Conservation (phyloP, 2,797 vertebrate genomes). For the Gadopsis marmoratus region DNA sequence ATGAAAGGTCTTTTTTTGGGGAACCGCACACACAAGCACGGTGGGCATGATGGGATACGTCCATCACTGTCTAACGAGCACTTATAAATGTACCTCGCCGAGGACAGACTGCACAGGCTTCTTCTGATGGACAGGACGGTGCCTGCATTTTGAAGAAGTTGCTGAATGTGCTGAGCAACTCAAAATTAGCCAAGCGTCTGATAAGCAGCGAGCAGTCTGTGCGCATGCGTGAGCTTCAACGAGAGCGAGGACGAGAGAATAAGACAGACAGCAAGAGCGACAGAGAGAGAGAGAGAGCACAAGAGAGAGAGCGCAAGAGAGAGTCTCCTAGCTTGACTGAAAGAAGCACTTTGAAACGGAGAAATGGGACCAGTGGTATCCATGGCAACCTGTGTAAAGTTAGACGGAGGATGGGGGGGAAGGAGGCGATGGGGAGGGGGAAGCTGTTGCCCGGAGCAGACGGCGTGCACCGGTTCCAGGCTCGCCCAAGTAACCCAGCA, state of each 20-base stretch:
- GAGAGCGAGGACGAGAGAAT: neutral
- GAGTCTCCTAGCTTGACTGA: slow-evolving; percentile 42
- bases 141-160: slow-evolving; percentile 10
- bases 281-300: slow-evolving; percentile 30
- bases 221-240: neutral
- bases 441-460: slow-evolving; percentile 46
- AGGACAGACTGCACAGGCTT: slow-evolving; percentile 18
- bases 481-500: slow-evolving; percentile 48
- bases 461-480: slow-evolving; percentile 51
- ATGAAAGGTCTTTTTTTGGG: slow-evolving; percentile 6
- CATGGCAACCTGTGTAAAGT: slow-evolving; percentile 75
- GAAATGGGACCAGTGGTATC: slow-evolving; percentile 71
- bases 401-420: slow-evolving; percentile 37
- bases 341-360: slow-evolving; percentile 61
- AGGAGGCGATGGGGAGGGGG: neutral
- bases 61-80: slow-evolving; percentile 49
- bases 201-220: slow-evolving; percentile 18
- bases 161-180: slow-evolving; percentile 2
- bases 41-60: slow-evolving; percentile 2
- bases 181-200: slow-evolving; percentile 16
- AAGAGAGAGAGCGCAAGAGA: slow-evolving; percentile 35
- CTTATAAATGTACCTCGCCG: slow-evolving; percentile 22
- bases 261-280: slow-evolving; percentile 11
- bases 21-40: neutral
- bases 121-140: slow-evolving; percentile 13